Conservation (phyloP, 2,888 invertebrate species). For the Mythimna vitellina region DNA sequence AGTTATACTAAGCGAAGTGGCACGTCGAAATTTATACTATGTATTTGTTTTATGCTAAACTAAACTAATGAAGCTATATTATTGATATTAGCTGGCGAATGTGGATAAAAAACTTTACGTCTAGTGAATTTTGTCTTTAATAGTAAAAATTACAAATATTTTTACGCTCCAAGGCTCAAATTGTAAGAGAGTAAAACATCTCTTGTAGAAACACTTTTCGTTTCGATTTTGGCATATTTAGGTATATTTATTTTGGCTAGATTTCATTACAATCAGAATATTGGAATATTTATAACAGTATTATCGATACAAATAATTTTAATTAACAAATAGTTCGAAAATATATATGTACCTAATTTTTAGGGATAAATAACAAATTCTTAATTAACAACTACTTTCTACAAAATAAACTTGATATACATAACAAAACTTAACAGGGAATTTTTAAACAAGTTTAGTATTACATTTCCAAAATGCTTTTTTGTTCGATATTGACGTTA, state of each 20-base stretch:
- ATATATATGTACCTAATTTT: too few species aligned
- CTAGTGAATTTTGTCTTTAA: conserved; percentile 23
- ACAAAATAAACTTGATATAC: conserved; percentile 5
- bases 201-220: background rate
- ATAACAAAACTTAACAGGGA: conserved; percentile 25
- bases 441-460: background rate
- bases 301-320: background rate
- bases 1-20: conserved; percentile 9
- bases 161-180: conserved; percentile 1
- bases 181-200: background rate
- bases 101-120: conserved; percentile 5
- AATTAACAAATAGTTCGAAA: background rate
- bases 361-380: conserved; percentile 8
- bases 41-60: conserved; percentile 25
- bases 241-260: background rate
- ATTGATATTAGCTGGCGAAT: conserved; percentile 19
- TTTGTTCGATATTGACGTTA: background rate
- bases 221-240: background rate
- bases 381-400: conserved; percentile 21
- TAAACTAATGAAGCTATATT: conserved; percentile 41
- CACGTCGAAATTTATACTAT: conserved; percentile 7
- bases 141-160: background rate
- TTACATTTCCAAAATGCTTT: background rate
- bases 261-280: background rate
- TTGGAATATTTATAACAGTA: background rate